Percentiles rank a stretch among this genome's conserved stretches.
Conservation (phyloP, 2,113 vertebrate genomes). For the Megalops atlanticus region DNA sequence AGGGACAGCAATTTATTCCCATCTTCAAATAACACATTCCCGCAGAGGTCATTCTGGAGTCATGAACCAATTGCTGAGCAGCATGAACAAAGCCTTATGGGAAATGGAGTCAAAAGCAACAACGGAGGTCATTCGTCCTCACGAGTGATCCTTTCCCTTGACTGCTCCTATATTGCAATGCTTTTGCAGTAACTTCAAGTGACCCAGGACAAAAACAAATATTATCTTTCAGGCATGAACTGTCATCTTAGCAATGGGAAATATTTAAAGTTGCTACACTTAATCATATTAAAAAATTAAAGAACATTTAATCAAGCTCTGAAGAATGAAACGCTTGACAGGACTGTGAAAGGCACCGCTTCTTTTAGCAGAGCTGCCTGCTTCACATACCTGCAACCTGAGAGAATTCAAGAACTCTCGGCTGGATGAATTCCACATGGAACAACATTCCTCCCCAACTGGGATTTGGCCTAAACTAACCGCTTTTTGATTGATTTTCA, state of each 20-base stretch:
- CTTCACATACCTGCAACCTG: slow-evolving; percentile 1
- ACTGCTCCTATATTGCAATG: slow-evolving; percentile 9
- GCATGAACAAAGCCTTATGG: slow-evolving; percentile 37
- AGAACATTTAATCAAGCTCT: slow-evolving; percentile 30
- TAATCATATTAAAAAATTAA: not conserved
- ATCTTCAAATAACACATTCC: not conserved
- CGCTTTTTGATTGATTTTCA: slow-evolving; percentile 19
- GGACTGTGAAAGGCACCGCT: not conserved
- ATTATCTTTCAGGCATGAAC: not conserved
- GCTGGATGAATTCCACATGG: not conserved
- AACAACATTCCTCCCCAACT: not conserved
- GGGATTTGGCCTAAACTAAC: not conserved
- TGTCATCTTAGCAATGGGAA: not conserved
- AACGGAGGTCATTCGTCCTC: slow-evolving; percentile 33
- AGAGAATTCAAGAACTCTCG: slow-evolving; percentile 1
- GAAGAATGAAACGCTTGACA: slow-evolving; percentile 8
- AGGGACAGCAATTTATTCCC: not conserved
- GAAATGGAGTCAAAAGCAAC: slow-evolving; percentile 30
- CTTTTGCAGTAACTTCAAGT: not conserved
- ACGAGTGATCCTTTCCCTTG: slow-evolving; percentile 23
- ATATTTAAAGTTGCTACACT: slow-evolving; percentile 11
- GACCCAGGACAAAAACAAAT: not conserved
- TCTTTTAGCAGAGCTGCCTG: not conserved
- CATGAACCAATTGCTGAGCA: slow-evolving; percentile 38
- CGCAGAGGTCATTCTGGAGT: too few relatives aligned